phyloP scores from a whole-genome alignment of 2,113 vertebrate species.

The Oreochromis spilurus region DNA sequence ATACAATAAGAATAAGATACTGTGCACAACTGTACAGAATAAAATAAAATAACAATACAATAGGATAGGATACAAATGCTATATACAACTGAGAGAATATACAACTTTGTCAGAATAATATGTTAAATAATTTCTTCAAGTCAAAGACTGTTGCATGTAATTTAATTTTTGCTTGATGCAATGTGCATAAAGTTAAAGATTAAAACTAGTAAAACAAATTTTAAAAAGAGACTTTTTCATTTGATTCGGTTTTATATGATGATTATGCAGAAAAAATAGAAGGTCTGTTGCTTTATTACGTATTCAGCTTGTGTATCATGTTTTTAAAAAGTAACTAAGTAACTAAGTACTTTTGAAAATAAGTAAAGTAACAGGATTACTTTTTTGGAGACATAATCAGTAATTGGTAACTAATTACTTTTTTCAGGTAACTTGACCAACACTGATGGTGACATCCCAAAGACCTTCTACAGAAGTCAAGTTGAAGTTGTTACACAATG shows the following conservation, averaged over 20 bases:
- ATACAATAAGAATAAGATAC: background rate
- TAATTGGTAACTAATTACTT: background rate
- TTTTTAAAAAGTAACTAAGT: background rate
- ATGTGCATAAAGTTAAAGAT: background rate
- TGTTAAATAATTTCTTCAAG: background rate
- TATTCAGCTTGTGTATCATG: background rate
- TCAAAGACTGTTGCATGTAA: background rate
- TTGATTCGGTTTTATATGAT: background rate
- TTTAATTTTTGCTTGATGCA: fast-evolving
- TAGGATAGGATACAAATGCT: fast-evolving
- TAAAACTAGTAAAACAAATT: fast-evolving
- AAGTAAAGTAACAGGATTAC: background rate
- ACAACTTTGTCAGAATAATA: background rate
- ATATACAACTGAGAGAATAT: background rate
- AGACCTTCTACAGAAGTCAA: background rate
- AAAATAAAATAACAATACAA: background rate
- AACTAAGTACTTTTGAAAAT: background rate
- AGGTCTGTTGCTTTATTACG: background rate
- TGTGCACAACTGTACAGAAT: background rate
- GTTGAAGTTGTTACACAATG: background rate
- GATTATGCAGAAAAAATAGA: background rate
- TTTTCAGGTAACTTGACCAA: background rate
- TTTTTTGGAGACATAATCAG: background rate
- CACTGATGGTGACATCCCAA: background rate
- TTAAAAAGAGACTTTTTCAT: background rate